Conservation (phyloP, 1,140 invertebrate species). For the Thalassaphorura encarpata region DNA sequence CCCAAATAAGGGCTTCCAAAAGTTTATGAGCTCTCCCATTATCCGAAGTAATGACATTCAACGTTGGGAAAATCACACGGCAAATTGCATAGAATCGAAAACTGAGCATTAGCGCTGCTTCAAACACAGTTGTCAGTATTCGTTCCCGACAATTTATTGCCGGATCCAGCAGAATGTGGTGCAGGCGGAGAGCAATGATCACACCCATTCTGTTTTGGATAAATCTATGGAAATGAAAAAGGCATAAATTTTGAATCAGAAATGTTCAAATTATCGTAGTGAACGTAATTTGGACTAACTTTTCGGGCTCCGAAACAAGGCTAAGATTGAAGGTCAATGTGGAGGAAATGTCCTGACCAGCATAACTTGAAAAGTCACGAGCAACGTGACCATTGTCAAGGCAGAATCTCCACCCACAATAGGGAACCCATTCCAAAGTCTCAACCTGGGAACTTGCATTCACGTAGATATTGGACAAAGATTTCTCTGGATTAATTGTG, state of each 20-base stretch:
- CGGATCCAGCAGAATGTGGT: constrained; percentile 6
- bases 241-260: not conserved
- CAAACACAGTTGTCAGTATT: constrained; percentile 12
- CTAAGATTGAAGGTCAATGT: constrained; percentile 1
- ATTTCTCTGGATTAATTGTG: constrained; percentile 10
- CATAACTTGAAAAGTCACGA: constrained; percentile 19
- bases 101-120: constrained; percentile 16
- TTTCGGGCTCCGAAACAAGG: constrained; percentile 2
- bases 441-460: not conserved
- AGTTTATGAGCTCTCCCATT: not conserved
- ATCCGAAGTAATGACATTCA: not conserved
- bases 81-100: constrained; percentile 30
- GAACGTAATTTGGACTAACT: constrained; percentile 6
- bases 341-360: constrained; percentile 10
- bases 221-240: constrained; percentile 13
- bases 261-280: not conserved
- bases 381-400: constrained; percentile 15
- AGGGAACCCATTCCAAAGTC: constrained; percentile 4
- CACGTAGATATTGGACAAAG: constrained; percentile 6
- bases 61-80: constrained; percentile 17
- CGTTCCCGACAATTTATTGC: constrained; percentile 13
- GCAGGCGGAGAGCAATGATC: constrained; percentile 7
- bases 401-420: constrained; percentile 26
- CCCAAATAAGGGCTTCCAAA: not conserved
- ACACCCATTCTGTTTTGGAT: constrained; percentile 5